Evolutionary conservation across 2,888 invertebrate species (phyloP).

Genomic region (Acleris literana): DNA sequence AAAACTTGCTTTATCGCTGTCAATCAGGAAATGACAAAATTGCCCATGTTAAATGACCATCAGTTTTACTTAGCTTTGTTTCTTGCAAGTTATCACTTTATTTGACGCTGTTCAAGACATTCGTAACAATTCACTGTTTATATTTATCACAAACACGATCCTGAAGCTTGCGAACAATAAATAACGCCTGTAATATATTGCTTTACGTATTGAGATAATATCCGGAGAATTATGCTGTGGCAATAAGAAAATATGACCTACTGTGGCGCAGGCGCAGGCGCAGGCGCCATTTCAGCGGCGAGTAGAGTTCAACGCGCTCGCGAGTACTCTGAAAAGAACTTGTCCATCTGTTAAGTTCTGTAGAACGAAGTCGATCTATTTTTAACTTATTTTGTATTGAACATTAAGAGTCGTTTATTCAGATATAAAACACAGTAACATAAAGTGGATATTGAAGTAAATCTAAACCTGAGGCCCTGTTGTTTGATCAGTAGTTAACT

Average conservation of each 20-base stretch:
- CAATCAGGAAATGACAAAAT: too few relatives aligned
- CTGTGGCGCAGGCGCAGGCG: not conserved
- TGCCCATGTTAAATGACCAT: too few relatives aligned
- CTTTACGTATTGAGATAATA: constrained; percentile 31
- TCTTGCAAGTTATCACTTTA: not conserved
- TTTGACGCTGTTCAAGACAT: not conserved
- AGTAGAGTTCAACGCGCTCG: constrained; percentile 25
- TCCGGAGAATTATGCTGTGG: constrained; percentile 30
- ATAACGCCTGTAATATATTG: constrained; percentile 32
- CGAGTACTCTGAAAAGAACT: constrained; percentile 1
- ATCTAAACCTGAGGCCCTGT: too few relatives aligned
- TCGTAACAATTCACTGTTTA: constrained; percentile 20
- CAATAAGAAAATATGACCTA: constrained; percentile 32
- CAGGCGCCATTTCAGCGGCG: constrained; percentile 11
- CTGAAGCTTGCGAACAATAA: constrained; percentile 21
- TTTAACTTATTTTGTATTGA: too few relatives aligned
- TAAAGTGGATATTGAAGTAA: too few relatives aligned
- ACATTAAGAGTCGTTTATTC: too few relatives aligned
- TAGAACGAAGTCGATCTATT: too few relatives aligned
- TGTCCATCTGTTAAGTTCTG: too few relatives aligned
- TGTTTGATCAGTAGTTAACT: too few relatives aligned
- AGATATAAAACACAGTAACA: too few relatives aligned
- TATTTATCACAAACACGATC: constrained; percentile 31
- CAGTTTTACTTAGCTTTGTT: not conserved
- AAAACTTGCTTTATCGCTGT: too few relatives aligned